Base-by-base conservation (phyloP, 2,113 vertebrate species). In the Sigmodon hispidus region DNA sequence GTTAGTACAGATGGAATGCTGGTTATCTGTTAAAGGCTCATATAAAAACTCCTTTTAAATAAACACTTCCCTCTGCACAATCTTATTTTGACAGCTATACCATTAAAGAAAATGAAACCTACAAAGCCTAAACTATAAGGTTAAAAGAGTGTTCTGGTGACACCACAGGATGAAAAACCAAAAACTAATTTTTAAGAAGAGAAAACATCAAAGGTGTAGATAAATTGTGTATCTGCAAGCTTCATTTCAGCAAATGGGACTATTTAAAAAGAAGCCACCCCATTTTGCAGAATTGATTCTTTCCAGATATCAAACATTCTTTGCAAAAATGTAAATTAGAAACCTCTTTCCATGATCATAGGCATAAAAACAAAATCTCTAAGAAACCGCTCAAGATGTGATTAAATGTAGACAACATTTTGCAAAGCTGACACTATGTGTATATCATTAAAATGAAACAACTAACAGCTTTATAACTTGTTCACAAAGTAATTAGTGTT, bases 1-100 rank as follows among this genome's bases (percentile, higher is more conserved):
- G 7, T 34, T 55, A 80, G n/a, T 12, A 52, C 31, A 80, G 63
- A 22, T 26, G 76, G 61, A 80, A 88, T 81, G 40, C 45, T 48
- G 83, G 26, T 48, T 93, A 21, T 36, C 43, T 88, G 76, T 36
- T 77, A 57, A 63, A 80, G 1, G 15, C 43, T 50, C 24, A 88
- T 50, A 72, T 45, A n/a, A 95, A 94, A 96, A 89, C 36, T 55
- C 70, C 65, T 93, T 87, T 89, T 22, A 81, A 61, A 73, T 22
- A 48, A 21, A 79, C 26, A 63, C 12, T 77, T 61, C 31, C 43
- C 55, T 77, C 55, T 89, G 50, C 16, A 57, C 26, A 50, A 70
- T 67, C 40, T 93, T 86, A 61, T 67, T 83, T 34, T 76, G 45
- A 79, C 24, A 69, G 48, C n/a, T 89, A 83, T 93, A 69, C 7